Evolutionary conservation across 2,888 invertebrate species (phyloP), one percentile per base, ranked within the genome.

Genomic region (Seira musarum): DNA sequence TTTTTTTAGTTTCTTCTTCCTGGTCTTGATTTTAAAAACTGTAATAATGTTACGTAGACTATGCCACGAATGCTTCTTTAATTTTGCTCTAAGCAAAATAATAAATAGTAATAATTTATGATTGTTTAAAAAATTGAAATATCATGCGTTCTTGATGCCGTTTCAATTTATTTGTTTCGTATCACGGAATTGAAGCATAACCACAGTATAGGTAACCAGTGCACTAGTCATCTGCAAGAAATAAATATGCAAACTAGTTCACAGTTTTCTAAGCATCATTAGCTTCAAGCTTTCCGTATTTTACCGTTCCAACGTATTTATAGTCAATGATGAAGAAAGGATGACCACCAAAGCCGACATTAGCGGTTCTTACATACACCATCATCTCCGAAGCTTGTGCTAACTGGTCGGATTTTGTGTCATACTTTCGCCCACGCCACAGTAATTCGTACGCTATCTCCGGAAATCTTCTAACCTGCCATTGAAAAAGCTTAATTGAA

Each of bases 1-100:
- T 78, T 78, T 78, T 77, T 30, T 78, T 78, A 53, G 78, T 77
- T 78, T 69, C 30, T 30, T 30, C 30, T 77, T 25, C 71, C 70
- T 72, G 46, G 78, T 78, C 78, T 78, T 78, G 77, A 77, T 77
- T 77, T 70, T 35, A 46, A 40, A 21, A 60, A 60, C 35, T 71
- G 40, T 76, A 64, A 69, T 68, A 69, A 68, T 66, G 15, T 68
- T 64, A 30, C 30, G 30, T 65, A 61, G 67, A 25, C 24, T 67
- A 49, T 63, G 60, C n/a, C n/a, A 40, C 22, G 64, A 70, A 64
- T 70, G 65, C 70, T 70, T 57, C 70, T 69, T 70, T 77, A 30
- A 65, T 77, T 69, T 25, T 66, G 53, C 30, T 30, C 8, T 30
- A 8, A 30, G 30, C 30, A 30, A 30, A 30, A 30, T 30, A 64